A percentile compares a stretch with the other conserved stretches of the same genome.
phyloP scores from a whole-genome alignment of 1,140 invertebrate species.

The Pseudomyrmex cubaensis region DNA sequence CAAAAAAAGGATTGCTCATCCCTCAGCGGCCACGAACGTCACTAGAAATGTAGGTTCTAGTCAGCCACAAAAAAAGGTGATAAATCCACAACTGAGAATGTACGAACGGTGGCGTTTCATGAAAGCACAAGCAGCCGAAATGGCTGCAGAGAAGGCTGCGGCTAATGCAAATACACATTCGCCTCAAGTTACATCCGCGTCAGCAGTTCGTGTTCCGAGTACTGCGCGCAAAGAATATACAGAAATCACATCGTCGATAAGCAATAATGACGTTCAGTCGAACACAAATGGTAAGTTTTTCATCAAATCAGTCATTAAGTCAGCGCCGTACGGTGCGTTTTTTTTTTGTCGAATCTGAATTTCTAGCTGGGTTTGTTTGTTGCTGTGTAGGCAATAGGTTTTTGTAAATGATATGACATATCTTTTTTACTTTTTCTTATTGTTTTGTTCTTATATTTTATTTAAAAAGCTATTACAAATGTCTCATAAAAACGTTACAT shows the following conservation, averaged over 20 bases:
- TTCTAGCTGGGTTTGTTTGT: no score
- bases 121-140: slow-evolving; percentile 77
- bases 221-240: slow-evolving; percentile 33
- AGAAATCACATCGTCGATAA: slow-evolving; percentile 28
- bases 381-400: no score
- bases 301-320: background rate
- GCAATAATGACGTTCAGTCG: slow-evolving; percentile 69
- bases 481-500: background rate
- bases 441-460: no score
- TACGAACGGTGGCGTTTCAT: slow-evolving; percentile 82
- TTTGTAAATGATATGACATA: no score
- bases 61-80: slow-evolving; percentile 75
- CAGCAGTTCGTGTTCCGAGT: slow-evolving; percentile 14
- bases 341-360: background rate
- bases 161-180: slow-evolving; percentile 6
- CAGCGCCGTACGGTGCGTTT: background rate
- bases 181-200: slow-evolving; percentile 21
- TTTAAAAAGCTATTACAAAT: no score
- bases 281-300: slow-evolving; percentile 78
- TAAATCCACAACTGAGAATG: slow-evolving; percentile 81
- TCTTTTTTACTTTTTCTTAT: no score
- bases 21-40: slow-evolving; percentile 75
- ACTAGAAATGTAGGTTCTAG: slow-evolving; percentile 72
- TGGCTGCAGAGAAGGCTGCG: slow-evolving; percentile 67
- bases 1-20: slow-evolving; percentile 81